Conservation (phyloP, 2,113 vertebrate genomes). For the Leuciscus idus region DNA sequence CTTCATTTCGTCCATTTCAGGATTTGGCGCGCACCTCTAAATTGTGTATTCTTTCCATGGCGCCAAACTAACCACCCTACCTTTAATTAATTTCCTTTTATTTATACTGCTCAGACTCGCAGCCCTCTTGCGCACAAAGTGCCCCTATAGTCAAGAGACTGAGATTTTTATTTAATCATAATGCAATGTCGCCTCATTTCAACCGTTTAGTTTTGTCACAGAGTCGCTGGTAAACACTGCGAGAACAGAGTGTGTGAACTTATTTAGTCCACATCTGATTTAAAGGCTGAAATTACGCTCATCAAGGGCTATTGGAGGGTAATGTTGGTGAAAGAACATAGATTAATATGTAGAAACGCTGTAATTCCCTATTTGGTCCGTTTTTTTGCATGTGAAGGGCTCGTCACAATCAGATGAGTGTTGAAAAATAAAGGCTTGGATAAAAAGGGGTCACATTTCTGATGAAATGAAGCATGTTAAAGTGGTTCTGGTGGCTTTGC, state of each 20-base stretch:
- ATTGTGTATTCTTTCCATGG: conserved; percentile 88
- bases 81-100: conserved; percentile 93
- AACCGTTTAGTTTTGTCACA: conserved; percentile 64
- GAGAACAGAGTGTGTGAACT: conserved; percentile 60
- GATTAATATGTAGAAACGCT: conserved; percentile 65
- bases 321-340: conserved; percentile 66
- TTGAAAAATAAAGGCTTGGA: conserved; percentile 54
- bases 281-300: conserved; percentile 70
- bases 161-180: conserved; percentile 69
- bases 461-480: conserved; percentile 52
- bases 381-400: conserved; percentile 66
- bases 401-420: conserved; percentile 52
- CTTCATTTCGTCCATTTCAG: conserved; percentile 84
- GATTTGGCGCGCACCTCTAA: conserved; percentile 78
- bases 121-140: conserved; percentile 78
- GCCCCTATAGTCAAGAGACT: conserved; percentile 75
- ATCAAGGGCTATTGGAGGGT: conserved; percentile 72
- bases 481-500: conserved; percentile 32
- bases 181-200: conserved; percentile 66
- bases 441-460: conserved; percentile 47
- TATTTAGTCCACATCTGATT: conserved; percentile 74
- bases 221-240: conserved; percentile 14
- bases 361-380: conserved; percentile 70
- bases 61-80: conserved; percentile 82
- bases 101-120: conserved; percentile 77